These are phyloP conservation scores for Etia nguti DNA, from an alignment of 2,113 vertebrate genomes.

Conservation along the genomic window DNA sequence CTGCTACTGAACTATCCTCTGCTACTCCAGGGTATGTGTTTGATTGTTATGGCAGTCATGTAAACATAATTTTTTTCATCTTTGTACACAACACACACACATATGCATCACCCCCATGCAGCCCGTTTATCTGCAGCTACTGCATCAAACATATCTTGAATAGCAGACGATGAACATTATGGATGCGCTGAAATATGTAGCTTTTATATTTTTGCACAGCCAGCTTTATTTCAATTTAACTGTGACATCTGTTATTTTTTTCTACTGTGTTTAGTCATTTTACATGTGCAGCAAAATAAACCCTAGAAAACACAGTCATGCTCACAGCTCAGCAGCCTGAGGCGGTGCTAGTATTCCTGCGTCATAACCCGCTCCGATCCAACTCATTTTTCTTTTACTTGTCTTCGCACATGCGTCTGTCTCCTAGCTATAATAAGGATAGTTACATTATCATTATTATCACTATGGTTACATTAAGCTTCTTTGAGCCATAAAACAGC, in stretches of 20 bases:
- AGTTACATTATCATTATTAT: neutral
- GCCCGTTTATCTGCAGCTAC: neutral
- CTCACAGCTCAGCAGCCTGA: neutral
- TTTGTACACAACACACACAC: neutral
- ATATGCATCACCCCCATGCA: neutral
- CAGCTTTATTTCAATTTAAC: neutral
- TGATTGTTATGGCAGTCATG: conserved; percentile 3
- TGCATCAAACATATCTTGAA: neutral
- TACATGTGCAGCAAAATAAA: neutral
- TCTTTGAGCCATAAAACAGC: neutral
- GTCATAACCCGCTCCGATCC: neutral
- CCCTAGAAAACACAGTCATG: neutral
- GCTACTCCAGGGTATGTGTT: neutral
- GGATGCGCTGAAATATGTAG: neutral
- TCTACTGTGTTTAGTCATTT: neutral
- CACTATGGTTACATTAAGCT: neutral
- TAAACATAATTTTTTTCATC: neutral
- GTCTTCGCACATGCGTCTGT: too few species aligned
- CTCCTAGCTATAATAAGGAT: neutral
- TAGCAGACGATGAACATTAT: neutral
- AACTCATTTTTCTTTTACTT: neutral
- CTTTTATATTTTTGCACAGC: neutral
- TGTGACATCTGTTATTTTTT: neutral
- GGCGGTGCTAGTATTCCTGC: neutral
- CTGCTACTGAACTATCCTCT: neutral